phyloP scores from a whole-genome alignment of 2,888 invertebrate genomes.

The Deilephila elpenor region DNA sequence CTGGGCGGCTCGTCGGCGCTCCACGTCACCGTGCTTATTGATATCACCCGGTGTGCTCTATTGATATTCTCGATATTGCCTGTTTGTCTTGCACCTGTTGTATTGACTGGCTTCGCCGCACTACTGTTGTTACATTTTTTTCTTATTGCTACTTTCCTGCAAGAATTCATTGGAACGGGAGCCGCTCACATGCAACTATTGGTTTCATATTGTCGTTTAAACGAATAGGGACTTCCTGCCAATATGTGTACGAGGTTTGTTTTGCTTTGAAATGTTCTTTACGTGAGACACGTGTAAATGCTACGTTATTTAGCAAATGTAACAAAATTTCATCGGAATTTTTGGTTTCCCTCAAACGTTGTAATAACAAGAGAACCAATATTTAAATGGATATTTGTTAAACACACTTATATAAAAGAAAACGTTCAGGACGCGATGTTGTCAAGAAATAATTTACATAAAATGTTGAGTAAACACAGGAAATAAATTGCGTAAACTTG shows the following conservation, averaged over 20 bases:
- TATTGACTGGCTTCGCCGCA: constrained; percentile 62
- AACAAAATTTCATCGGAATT: constrained; percentile 35
- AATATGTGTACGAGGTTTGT: constrained; percentile 47
- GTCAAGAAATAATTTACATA: constrained; percentile 64
- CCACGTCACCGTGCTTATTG: constrained; percentile 60
- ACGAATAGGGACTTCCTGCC: constrained; percentile 50
- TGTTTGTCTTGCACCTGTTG: constrained; percentile 70
- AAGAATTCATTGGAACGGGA: constrained; percentile 47
- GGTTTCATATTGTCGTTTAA: constrained; percentile 58
- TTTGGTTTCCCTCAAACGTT: constrained; percentile 30
- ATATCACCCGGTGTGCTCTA: constrained; percentile 63
- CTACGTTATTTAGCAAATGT: background rate
- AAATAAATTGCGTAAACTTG: constrained; percentile 69
- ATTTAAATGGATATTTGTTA: constrained; percentile 48
- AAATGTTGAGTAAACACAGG: constrained; percentile 69
- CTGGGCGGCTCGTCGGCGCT: constrained; percentile 48
- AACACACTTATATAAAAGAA: constrained; percentile 48
- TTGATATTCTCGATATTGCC: constrained; percentile 70
- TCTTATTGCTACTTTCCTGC: constrained; percentile 61
- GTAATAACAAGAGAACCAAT: constrained; percentile 17
- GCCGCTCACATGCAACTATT: constrained; percentile 59
- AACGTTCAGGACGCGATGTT: constrained; percentile 38
- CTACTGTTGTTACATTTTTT: constrained; percentile 59
- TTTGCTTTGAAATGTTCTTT: background rate
- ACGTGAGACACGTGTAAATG: background rate